Conservation (phyloP, 2,888 invertebrate species). For the Osmoderma eremita region DNA sequence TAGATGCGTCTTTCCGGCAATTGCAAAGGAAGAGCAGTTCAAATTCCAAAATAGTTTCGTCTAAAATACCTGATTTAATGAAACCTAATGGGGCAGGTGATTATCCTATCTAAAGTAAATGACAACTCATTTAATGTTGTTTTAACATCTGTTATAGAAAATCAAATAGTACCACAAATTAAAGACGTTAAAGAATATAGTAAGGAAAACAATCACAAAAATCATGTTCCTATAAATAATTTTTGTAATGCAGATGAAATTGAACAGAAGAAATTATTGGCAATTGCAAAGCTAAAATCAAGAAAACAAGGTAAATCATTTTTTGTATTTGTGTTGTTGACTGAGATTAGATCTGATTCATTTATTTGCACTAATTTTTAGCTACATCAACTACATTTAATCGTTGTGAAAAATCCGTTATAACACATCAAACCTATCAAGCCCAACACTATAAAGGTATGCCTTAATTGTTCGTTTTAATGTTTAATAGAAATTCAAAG, state of each 20-base stretch:
- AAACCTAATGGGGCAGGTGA: not conserved
- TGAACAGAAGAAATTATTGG: conserved; percentile 70
- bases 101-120: not conserved
- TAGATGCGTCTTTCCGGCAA: conserved; percentile 1
- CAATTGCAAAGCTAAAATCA: conserved; percentile 69
- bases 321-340: too few species aligned
- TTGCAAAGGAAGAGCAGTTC: not conserved
- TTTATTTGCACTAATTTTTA: conserved; percentile 5
- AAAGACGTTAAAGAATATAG: not conserved
- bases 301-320: conserved; percentile 58
- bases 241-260: conserved; percentile 71
- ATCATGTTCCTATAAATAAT: conserved; percentile 4
- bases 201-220: conserved; percentile 1
- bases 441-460: conserved; percentile 7
- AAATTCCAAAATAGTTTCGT: not conserved
- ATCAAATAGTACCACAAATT: conserved; percentile 31
- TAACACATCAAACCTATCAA: not conserved
- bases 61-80: not conserved
- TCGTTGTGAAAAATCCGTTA: too few species aligned
- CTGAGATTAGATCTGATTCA: not conserved
- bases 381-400: not conserved
- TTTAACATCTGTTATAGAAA: conserved; percentile 50
- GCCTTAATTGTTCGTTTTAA: too few species aligned
- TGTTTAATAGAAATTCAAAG: too few species aligned
- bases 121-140: conserved; percentile 55